Base-by-base conservation (phyloP, 2,888 invertebrate genomes). In the Deilephila porcellus region DNA sequence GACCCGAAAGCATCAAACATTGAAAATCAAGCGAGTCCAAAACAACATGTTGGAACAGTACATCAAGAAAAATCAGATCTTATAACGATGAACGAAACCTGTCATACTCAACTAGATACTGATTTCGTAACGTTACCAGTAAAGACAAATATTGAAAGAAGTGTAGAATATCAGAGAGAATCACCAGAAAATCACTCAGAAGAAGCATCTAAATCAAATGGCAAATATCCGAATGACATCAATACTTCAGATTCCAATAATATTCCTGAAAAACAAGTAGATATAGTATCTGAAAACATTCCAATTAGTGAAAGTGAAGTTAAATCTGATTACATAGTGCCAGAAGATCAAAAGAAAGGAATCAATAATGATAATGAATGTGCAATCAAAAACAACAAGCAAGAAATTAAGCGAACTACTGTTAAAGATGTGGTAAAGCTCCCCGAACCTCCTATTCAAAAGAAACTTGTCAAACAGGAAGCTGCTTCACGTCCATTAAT, bases 401-500 rank as follows among this genome's bases (percentile, higher is more conserved):
- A 64, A 34, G 64, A 56, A 20, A 56, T 52, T 19, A 34, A 72
- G 34, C 19, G n/a, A 34, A 17, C 56, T 60, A 34, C 17, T 7
- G 20, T 64, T 11, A 64, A 64, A 29, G 34, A n/a, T 25, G 76
- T 75, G 67, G 71, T 74, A 52, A 78, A 78, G 70, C 29, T 76
- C n/a, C 78, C 80, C 17, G 75, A 78, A 25, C 74, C 75, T 53
- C 74, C 79, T 74, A 87, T 76, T 67, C 77, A 84, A 71, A 91
- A 87, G 77, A 90, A 84, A 79, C 90, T 89, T 60, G 92, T 95
- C 60, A 96, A 95, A 83, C 94, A 95, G 76, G 95, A 96, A 88
- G 92, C 93, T 72, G 94, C 96, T 45, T 81, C 92, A 6, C 95
- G 93, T 83, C 95, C 95, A 29, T 86, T 96, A 71, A 95, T 96